A percentile compares a stretch with the other conserved stretches of the same genome.
Evolutionary conservation across 2,888 invertebrate species (phyloP).

Genomic region (Lymantria monacha): DNA sequence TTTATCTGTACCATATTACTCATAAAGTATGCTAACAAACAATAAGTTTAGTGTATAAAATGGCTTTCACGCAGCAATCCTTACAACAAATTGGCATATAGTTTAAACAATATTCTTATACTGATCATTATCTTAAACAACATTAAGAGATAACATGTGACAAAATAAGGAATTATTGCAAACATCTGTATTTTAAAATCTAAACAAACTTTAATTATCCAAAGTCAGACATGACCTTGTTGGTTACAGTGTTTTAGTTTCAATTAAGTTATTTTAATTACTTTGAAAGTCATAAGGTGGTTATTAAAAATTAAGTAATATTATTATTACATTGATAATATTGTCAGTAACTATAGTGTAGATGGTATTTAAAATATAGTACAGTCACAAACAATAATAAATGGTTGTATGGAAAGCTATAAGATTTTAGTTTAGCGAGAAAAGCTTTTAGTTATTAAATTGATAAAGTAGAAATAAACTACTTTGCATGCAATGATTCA

Average conservation of each 20-base stretch:
- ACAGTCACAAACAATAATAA: conserved; percentile 42
- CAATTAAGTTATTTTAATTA: conserved; percentile 11
- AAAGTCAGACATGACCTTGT: not conserved
- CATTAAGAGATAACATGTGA: no score
- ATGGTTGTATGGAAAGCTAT: conserved; percentile 5
- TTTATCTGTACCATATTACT: no score
- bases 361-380: conserved; percentile 30
- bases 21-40: no score
- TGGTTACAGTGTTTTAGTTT: not conserved
- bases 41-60: no score
- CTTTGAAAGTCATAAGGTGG: conserved; percentile 28
- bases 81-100: no score
- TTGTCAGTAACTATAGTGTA: conserved; percentile 33
- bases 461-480: no score
- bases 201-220: not conserved
- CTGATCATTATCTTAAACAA: no score
- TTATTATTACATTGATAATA: conserved; percentile 43
- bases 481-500: no score
- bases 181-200: not conserved
- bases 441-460: no score
- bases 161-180: not conserved
- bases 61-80: no score
- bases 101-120: no score
- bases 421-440: no score
- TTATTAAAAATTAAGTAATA: conserved; percentile 33